Conservation (phyloP, 2,113 vertebrate genomes). For the Ctenodactylus gundi region DNA sequence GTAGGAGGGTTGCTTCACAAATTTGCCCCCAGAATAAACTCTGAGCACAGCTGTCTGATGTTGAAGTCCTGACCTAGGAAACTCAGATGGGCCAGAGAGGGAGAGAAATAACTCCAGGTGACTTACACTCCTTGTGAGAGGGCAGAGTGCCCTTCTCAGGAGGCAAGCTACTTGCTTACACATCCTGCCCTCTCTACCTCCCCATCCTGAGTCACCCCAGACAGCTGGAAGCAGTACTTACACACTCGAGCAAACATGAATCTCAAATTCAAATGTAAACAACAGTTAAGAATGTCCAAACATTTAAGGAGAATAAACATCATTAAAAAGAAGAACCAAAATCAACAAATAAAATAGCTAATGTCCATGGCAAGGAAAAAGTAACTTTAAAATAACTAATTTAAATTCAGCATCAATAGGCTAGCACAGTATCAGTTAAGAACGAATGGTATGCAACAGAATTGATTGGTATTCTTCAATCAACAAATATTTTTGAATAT, state of each 20-base stretch:
- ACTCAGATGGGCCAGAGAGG: not conserved
- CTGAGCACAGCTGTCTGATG: not conserved
- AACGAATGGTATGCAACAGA: not conserved
- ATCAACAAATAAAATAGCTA: constrained; percentile 43
- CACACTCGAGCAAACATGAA: not conserved
- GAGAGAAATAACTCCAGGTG: not conserved
- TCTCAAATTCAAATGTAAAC: constrained; percentile 56
- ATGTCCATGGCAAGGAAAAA: not conserved
- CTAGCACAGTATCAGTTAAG: not conserved
- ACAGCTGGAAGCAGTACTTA: not conserved
- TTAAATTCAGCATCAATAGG: not conserved
- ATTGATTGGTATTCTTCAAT: not conserved
- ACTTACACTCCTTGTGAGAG: not conserved
- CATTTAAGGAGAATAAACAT: constrained; percentile 52
- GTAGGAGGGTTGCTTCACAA: not conserved
- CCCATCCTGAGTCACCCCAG: not conserved
- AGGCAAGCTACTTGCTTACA: not conserved
- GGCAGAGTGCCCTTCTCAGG: not conserved
- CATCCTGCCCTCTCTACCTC: not conserved
- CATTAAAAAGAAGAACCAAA: constrained; percentile 22
- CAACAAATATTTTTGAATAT: not conserved
- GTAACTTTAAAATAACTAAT: constrained; percentile 31
- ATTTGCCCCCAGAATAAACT: constrained; percentile 34
- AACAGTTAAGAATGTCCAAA: constrained; percentile 46
- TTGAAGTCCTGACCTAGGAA: not conserved